Evolutionary conservation across 2,113 vertebrate genomes (phyloP), one percentile per base, ranked within the genome.

Genomic region (Alethe diademata): DNA sequence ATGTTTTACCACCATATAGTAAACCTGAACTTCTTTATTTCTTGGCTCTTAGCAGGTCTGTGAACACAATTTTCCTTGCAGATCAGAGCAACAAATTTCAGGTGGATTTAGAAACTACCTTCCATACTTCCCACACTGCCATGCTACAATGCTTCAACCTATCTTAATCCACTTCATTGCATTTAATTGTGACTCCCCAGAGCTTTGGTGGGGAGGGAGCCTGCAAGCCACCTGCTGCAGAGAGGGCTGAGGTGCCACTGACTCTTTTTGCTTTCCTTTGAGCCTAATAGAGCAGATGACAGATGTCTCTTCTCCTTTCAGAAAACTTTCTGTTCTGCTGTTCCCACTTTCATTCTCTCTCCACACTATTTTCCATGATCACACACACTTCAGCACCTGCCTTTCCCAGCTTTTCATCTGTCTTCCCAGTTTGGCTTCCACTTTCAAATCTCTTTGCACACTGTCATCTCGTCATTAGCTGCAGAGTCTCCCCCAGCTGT

Each of bases 221-320:
- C 50, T 85, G 89, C 45, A 95, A 92, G 62, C 78, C 76, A 85
- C 93, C 87, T 91, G 89, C 86, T 92, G 78, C 78, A 91, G 74
- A 53, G 62, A 73, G 42, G 58, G 45, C 48, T 94, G 93, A 84
- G 93, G 75, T 74, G 42, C 73, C 7, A 2, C 66, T 29, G 61
- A 60, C 40, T 78, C 19, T 61, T 56, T 84, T 56, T 71, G 62
- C 61, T 90, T 88, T 90, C 51, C 65, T 91, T 61, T 65, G 62
- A 85, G 45, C 38, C 36, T 18, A 36, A 62, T 47, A 79, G 43
- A 45, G 23, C 10, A 89, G 70, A 74, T 0, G 3, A 75, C 48
- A 93, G 80, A 72, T 82, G 66, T 61, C 61, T 85, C 53, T 60
- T 71, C 26, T 80, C 40, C 70, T 81, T 87, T 84, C 87, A 84